phyloP scores from a whole-genome alignment of 1,140 invertebrate genomes.

The Agrypnia vestita region DNA sequence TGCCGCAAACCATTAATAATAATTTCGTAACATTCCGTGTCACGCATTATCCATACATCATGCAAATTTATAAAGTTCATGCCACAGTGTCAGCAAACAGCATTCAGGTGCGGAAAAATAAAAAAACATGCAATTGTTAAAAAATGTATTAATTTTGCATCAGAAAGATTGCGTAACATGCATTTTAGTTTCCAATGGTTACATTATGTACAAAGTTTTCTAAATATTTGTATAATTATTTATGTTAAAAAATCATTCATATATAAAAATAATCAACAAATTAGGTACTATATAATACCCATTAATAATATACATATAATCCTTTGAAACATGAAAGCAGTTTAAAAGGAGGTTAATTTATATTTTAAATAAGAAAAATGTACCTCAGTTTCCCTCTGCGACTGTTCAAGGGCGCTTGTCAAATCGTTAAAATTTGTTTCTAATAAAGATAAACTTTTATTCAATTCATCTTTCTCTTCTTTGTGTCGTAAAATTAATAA shows the following conservation, averaged over 20 bases:
- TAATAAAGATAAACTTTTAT: neutral
- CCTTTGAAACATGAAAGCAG: neutral
- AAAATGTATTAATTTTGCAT: neutral
- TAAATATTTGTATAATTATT: neutral
- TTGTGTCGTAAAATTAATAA: neutral
- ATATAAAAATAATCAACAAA: neutral
- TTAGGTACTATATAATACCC: neutral
- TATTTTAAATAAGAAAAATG: neutral
- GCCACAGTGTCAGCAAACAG: constrained; percentile 17
- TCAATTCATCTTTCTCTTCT: constrained; percentile 3
- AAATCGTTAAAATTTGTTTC: constrained; percentile 30
- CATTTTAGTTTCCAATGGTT: neutral
- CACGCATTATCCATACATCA: neutral
- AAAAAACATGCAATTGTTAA: neutral
- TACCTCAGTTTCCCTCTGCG: constrained; percentile 28
- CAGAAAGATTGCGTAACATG: too few species aligned
- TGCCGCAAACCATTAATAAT: constrained; percentile 16
- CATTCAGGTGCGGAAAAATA: constrained; percentile 13
- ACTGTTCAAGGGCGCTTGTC: constrained; percentile 33
- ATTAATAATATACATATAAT: too few species aligned
- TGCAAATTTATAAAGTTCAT: constrained; percentile 17
- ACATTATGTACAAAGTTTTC: neutral
- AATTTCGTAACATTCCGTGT: neutral
- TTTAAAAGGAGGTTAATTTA: too few species aligned
- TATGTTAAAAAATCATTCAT: neutral